Evolutionary conservation across 1,140 invertebrate genomes (phyloP), one percentile per base, ranked within the genome.

Genomic region (Micrasema minimum): DNA sequence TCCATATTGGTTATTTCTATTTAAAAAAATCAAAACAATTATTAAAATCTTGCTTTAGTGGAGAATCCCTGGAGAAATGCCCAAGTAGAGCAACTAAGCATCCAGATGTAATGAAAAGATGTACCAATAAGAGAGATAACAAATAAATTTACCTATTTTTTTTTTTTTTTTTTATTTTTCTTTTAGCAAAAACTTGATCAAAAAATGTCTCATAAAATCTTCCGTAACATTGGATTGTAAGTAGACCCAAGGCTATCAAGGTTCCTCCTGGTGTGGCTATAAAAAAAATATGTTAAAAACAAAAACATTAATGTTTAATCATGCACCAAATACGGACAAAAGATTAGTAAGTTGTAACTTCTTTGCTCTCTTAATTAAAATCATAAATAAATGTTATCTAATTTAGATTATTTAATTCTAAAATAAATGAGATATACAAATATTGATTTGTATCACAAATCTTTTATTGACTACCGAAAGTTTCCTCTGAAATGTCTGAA

Each of bases 91-190:
- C 87, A 0, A 90, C 70, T 12, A 90, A 77, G 37, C 88, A 81
- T 18, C 90, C 90, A 76, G n/a, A 90, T 85, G 79, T 96, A 97
- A 82, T 96, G 92, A 22, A 87, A 72, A 69, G n/a, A n/a, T n/a
- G n/a, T n/a, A n/a, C n/a, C n/a, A n/a, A n/a, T n/a, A n/a, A n/a
- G n/a, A n/a, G n/a, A n/a, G n/a, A n/a, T n/a, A n/a, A n/a, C n/a
- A n/a, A n/a, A n/a, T n/a, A n/a, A n/a, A n/a, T n/a, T n/a, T n/a
- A n/a, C n/a, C n/a, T n/a, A n/a, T n/a, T n/a, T n/a, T n/a, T n/a
- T n/a, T n/a, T n/a, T n/a, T n/a, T n/a, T n/a, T n/a, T 93, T 72
- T 96, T 96, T 80, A 89, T 91, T 41, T 87, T 87, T 68, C 90
- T 84, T 55, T 83, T 86, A 10, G 93, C 93, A 80, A 92, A 96